These are phyloP conservation scores for Synodontis membranacea DNA, from an alignment of 2,113 vertebrate genomes.

Conservation along the genomic window DNA sequence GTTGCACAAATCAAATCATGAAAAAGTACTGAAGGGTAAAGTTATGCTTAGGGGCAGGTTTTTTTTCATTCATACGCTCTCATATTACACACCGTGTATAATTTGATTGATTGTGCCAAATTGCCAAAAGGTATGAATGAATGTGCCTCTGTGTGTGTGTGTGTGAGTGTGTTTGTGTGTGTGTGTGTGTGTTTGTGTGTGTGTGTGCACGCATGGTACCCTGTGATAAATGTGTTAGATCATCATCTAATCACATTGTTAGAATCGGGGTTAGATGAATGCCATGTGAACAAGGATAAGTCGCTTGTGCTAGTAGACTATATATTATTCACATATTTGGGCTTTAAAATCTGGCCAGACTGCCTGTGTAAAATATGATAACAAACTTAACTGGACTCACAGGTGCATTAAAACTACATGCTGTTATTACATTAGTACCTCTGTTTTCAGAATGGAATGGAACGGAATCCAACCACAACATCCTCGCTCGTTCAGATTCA, in stretches of 20 bases:
- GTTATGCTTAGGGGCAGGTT: background rate
- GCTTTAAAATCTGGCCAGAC: background rate
- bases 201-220: background rate
- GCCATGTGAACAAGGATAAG: background rate
- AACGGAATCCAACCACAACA: slow-evolving; percentile 18
- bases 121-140: background rate
- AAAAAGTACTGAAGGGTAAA: background rate
- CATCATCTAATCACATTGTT: background rate
- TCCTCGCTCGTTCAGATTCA: background rate
- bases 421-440: slow-evolving; percentile 28
- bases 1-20: background rate
- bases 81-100: background rate
- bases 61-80: background rate
- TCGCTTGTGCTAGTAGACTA: background rate
- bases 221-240: background rate
- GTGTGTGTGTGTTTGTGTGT: background rate
- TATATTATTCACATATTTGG: background rate
- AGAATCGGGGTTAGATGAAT: background rate
- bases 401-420: slow-evolving; percentile 10
- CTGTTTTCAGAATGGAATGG: background rate
- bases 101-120: background rate
- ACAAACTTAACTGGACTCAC: slow-evolving; percentile 7
- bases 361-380: slow-evolving; percentile 13
- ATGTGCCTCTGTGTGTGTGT: background rate
- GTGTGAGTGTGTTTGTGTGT: background rate